Conservation (phyloP, 2,113 vertebrate species). For the Mustela nigripes region DNA sequence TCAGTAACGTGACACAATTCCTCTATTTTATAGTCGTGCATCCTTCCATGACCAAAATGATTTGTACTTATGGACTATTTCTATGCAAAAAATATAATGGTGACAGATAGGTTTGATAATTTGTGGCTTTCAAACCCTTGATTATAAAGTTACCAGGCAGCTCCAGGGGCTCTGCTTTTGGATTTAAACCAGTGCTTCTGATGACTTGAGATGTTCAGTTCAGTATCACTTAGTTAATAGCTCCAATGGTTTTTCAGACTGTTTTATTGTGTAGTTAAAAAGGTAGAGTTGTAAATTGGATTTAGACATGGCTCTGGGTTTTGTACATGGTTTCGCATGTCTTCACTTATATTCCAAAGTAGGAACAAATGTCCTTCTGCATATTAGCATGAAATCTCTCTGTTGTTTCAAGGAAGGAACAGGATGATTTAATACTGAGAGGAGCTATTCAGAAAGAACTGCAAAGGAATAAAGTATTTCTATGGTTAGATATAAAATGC, state of each 20-base stretch:
- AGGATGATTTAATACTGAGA: slow-evolving; percentile 59
- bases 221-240: slow-evolving; percentile 55
- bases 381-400: slow-evolving; percentile 38
- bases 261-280: slow-evolving; percentile 1
- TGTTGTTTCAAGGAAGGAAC: slow-evolving; percentile 39
- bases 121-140: slow-evolving; percentile 56
- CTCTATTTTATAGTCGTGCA: not conserved
- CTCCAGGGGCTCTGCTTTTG: not conserved
- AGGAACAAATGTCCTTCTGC: not conserved
- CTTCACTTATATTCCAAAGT: not conserved
- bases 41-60: slow-evolving; percentile 42
- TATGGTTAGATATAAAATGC: slow-evolving; percentile 41
- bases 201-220: slow-evolving; percentile 42
- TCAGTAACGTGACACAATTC: slow-evolving; percentile 43
- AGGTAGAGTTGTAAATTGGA: slow-evolving; percentile 43
- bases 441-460: slow-evolving; percentile 30
- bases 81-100: not conserved
- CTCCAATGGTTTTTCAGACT: slow-evolving; percentile 51
- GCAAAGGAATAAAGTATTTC: slow-evolving; percentile 58
- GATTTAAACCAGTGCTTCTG: slow-evolving; percentile 52
- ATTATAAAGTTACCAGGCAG: slow-evolving; percentile 58
- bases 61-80: not conserved
- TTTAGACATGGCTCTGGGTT: slow-evolving; percentile 31
- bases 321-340: not conserved
- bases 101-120: slow-evolving; percentile 34